Evolutionary conservation across 2,888 invertebrate species (phyloP), one percentile per base, ranked within the genome.

Genomic region (Apamea crenata): DNA sequence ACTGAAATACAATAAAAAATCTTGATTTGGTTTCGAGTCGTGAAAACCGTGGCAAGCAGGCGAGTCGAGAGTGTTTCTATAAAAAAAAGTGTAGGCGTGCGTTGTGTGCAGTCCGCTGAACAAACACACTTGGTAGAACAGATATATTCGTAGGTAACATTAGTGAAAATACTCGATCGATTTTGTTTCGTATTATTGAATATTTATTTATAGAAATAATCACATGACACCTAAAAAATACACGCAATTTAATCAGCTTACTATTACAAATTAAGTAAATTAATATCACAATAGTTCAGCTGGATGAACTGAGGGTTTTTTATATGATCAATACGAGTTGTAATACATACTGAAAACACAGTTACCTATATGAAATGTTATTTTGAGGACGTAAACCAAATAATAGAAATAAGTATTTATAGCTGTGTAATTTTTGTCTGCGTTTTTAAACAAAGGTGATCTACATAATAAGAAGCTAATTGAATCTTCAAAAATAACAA

Each of bases 181-280:
- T 70, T 36, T 21, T 36, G n/a, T 36, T 71, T 50, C 18, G 2
- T n/a, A 32, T 71, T 21, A 47, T 8, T 36, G 6, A 47, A 67
- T 68, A 68, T 32, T 32, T 73, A 47, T 68, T 47, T 21, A 14
- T 36, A 70, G 14, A 36, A 50, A 74, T 47, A 71, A 18, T 50
- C 25, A 47, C 44, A 32, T 68, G 25, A 32, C 12, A 44, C 2
- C 18, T 18, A 14, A 32, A 70, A 70, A 73, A 73, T 1, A 47
- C 7, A 47, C 18, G 5, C 32, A n/a, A 47, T 18, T 69, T 47
- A 47, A 29, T 29, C 14, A 14, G 29, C 4, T 47, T 47, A 21
- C n/a, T 21, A 47, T 29, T 68, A 18, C 12, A 7, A 29, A 29
- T 14, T 29, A 14, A 67, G 29, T 29, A 3, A 29, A 68, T 47